Percentiles rank a stretch among this genome's conserved stretches.
Conservation (phyloP, 2,797 vertebrate species). For the Sardinella longiceps region DNA sequence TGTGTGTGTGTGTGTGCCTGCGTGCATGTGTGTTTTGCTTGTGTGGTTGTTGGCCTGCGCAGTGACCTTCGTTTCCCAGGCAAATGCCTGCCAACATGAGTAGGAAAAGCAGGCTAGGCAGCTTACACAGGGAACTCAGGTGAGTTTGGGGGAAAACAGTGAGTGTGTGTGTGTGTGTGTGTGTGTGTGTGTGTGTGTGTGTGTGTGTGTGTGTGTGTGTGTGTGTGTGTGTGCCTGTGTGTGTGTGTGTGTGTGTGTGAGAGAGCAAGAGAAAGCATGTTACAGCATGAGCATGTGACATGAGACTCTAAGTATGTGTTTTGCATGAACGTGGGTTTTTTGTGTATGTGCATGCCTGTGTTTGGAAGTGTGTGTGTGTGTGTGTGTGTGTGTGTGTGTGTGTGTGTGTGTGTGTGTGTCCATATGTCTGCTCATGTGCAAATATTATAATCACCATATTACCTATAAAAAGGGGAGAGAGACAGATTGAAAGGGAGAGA, state of each 20-base stretch:
- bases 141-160: not conserved
- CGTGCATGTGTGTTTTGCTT: not conserved
- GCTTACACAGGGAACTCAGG: not conserved
- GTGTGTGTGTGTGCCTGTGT: not conserved
- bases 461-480: too few relatives aligned
- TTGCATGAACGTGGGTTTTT: not conserved
- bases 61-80: not conserved
- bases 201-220: not conserved
- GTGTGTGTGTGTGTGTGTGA: not conserved
- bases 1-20: not conserved
- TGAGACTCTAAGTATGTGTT: not conserved
- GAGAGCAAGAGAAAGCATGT: not conserved
- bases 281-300: conserved; percentile 2
- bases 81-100: conserved; percentile 6
- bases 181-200: conserved; percentile 38
- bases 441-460: too few relatives aligned
- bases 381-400: not conserved
- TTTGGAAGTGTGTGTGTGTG: not conserved
- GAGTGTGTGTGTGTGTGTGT: conserved; percentile 26
- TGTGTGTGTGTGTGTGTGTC: not conserved
- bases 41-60: not conserved
- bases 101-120: not conserved
- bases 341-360: not conserved
- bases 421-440: not conserved
- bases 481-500: not conserved